These are phyloP conservation scores for Sphinx pinastri DNA, from an alignment of 2,888 invertebrate genomes.

Conservation along the genomic window DNA sequence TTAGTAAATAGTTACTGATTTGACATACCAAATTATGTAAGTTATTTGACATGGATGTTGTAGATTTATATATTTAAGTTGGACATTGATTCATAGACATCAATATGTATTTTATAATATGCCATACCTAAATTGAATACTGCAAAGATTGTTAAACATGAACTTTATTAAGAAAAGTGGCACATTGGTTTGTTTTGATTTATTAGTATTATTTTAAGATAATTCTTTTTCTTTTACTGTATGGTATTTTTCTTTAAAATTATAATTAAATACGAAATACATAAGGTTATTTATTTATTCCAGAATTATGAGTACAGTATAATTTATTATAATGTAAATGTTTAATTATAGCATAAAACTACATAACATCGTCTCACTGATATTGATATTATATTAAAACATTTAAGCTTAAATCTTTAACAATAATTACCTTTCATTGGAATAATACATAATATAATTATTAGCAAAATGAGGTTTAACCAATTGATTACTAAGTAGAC, in stretches of 20 bases:
- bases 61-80: constrained; percentile 41
- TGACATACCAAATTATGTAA: constrained; percentile 39
- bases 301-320: background rate
- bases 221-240: constrained; percentile 33
- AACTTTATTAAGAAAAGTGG: constrained; percentile 35
- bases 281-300: background rate
- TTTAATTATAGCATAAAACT: background rate
- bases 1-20: constrained; percentile 34
- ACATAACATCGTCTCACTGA: no score
- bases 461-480: no score
- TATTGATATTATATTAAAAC: no score
- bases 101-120: constrained; percentile 31
- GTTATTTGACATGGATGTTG: constrained; percentile 41
- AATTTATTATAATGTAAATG: background rate
- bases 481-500: no score
- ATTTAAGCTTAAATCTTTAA: no score
- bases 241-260: constrained; percentile 35
- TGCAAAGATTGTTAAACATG: constrained; percentile 45
- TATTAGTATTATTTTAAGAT: constrained; percentile 30
- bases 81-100: constrained; percentile 24
- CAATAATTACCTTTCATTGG: no score
- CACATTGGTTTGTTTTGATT: constrained; percentile 35
- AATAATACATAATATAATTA: no score
- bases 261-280: constrained; percentile 15
- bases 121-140: constrained; percentile 71